A percentile compares a stretch with the other conserved stretches of the same genome.
Evolutionary conservation across 1,140 invertebrate species (phyloP).

Genomic region (Chrysomallon squamiferum): DNA sequence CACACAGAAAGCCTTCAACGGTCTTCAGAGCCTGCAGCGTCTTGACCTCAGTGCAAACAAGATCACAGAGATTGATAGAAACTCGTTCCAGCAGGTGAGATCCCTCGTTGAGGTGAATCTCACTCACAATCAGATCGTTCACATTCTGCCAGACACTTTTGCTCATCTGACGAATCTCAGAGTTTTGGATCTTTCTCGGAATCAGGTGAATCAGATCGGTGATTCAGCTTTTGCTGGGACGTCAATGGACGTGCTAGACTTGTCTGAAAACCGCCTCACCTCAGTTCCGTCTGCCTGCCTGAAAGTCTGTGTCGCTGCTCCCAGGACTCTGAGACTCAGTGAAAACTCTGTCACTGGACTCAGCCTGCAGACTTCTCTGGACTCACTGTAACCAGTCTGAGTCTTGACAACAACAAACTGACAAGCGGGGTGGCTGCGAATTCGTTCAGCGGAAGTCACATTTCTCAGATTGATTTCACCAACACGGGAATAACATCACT

Average conservation of each 20-base stretch:
- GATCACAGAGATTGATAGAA: slow-evolving; percentile 14
- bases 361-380: slow-evolving; percentile 12
- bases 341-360: slow-evolving; percentile 8
- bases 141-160: slow-evolving; percentile 23
- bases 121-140: slow-evolving; percentile 23
- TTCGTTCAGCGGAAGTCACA: slow-evolving; percentile 26
- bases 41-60: slow-evolving; percentile 33
- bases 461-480: slow-evolving; percentile 22
- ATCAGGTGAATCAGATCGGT: slow-evolving; percentile 21
- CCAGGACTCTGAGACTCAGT: slow-evolving; percentile 15
- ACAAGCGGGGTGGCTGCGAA: slow-evolving; percentile 16
- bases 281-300: slow-evolving; percentile 24
- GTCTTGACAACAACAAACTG: slow-evolving; percentile 6
- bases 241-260: slow-evolving; percentile 25
- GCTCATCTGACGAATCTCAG: slow-evolving; percentile 22
- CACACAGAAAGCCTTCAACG: slow-evolving; percentile 24
- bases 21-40: slow-evolving; percentile 24
- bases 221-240: slow-evolving; percentile 28
- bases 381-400: slow-evolving; percentile 7
- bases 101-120: slow-evolving; percentile 24
- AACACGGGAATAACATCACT: slow-evolving; percentile 30
- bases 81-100: slow-evolving; percentile 24
- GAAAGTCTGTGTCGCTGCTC: background rate
- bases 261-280: slow-evolving; percentile 33
- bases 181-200: slow-evolving; percentile 20